These are phyloP conservation scores for zebrafish (Danio rerio) DNA, from an alignment of 2,113 vertebrate species.

Conservation along the genomic window DNA sequence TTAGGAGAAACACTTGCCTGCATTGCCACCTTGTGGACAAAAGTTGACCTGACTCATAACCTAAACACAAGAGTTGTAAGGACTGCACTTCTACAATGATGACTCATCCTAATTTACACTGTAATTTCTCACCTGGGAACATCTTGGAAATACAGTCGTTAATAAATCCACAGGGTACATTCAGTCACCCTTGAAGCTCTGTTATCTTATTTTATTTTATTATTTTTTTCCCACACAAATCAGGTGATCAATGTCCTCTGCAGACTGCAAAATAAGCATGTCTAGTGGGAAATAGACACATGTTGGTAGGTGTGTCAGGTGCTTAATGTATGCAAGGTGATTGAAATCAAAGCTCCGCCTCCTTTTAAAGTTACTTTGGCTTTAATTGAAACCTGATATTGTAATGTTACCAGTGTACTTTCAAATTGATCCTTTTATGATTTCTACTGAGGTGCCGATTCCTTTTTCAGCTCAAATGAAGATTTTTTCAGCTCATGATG, in stretches of 20 bases:
- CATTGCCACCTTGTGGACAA: conserved; percentile 42
- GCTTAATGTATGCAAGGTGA: conserved; percentile 60
- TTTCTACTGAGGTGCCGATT: conserved; percentile 30
- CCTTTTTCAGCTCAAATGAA: conserved; percentile 5
- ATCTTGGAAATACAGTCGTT: conserved; percentile 64
- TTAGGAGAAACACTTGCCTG: not conserved
- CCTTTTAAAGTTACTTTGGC: conserved; percentile 66
- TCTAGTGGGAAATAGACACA: not conserved
- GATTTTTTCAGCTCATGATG: too few species aligned
- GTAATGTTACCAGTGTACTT: conserved; percentile 47
- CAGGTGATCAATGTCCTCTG: conserved; percentile 3
- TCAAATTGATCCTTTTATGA: conserved; percentile 27
- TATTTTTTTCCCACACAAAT: conserved; percentile 38
- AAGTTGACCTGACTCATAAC: not conserved
- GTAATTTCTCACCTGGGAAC: conserved; percentile 69
- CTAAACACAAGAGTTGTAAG: not conserved
- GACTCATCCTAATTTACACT: conserved; percentile 70
- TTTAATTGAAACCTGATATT: conserved; percentile 56
- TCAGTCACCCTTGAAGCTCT: conserved; percentile 57
- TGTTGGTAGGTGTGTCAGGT: conserved; percentile 18
- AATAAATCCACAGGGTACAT: conserved; percentile 65
- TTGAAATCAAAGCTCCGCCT: conserved; percentile 41
- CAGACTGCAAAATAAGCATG: not conserved
- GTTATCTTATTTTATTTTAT: conserved; percentile 36
- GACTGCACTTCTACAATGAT: conserved; percentile 58